Evolutionary conservation across 2,797 vertebrate genomes (phyloP).

Genomic region (Silurus aristotelis): DNA sequence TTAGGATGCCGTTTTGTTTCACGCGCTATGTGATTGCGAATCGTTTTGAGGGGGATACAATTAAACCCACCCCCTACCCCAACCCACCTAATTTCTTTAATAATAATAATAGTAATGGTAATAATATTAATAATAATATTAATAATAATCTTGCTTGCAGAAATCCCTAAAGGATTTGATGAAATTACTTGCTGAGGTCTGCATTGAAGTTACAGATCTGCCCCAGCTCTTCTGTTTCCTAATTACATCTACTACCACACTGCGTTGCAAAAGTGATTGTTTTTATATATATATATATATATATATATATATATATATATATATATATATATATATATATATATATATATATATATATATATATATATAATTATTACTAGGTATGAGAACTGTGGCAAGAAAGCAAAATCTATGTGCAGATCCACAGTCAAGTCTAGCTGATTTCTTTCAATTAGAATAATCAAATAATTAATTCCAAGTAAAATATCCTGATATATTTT

Average conservation of each 20-base stretch:
- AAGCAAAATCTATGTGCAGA: background rate
- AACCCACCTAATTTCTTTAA: too few relatives aligned
- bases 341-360: too few relatives aligned
- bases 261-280: background rate
- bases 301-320: too few relatives aligned
- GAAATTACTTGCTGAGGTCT: background rate
- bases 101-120: too few relatives aligned
- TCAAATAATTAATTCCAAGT: background rate
- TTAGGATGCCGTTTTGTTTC: background rate
- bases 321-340: too few relatives aligned
- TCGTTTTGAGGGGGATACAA: too few relatives aligned
- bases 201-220: slow-evolving; percentile 18
- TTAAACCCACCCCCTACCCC: background rate
- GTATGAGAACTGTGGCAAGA: background rate
- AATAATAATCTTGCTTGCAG: background rate
- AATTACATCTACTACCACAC: background rate
- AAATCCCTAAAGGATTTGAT: background rate
- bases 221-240: background rate
- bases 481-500: background rate
- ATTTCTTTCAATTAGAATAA: background rate
- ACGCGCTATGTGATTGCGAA: background rate
- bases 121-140: background rate
- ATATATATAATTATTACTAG: too few relatives aligned
- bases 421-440: background rate
- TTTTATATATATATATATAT: background rate